Conservation (phyloP, 1,140 invertebrate genomes). For the Brachionus asplanchnoidis region DNA sequence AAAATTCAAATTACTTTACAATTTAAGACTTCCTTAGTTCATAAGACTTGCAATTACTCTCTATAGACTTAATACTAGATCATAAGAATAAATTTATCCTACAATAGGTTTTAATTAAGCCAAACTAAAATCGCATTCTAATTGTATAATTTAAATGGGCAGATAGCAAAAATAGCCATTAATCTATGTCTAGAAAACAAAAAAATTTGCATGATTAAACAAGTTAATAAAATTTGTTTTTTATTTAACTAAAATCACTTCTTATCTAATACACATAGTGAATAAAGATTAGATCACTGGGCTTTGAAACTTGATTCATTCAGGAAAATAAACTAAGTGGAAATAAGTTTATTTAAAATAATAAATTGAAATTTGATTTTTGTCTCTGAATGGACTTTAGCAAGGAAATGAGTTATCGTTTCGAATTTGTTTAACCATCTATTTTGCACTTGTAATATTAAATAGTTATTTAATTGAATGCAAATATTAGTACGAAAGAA, state of each 20-base stretch:
- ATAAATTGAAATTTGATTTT: neutral
- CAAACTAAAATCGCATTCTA: neutral
- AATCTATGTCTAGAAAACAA: neutral
- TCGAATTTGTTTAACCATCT: neutral
- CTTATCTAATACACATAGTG: neutral
- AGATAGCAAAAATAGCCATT: neutral
- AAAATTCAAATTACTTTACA: conserved; percentile 26
- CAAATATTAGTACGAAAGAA: conserved; percentile 12
- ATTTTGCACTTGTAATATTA: conserved; percentile 32
- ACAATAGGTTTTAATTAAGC: conserved; percentile 9
- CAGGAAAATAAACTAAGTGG: neutral
- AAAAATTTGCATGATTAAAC: conserved; percentile 39
- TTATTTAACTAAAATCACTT: neutral
- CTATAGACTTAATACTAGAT: neutral
- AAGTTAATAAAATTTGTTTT: conserved; percentile 14
- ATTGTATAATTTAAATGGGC: neutral
- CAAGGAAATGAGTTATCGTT: neutral
- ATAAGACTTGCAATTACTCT: conserved; percentile 11
- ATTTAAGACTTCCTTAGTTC: neutral
- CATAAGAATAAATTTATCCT: neutral
- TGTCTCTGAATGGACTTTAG: neutral
- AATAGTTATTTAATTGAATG: conserved; percentile 36
- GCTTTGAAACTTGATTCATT: neutral
- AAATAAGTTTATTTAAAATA: conserved; percentile 15
- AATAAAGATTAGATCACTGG: neutral